Evolutionary conservation across 1,140 invertebrate genomes (phyloP).

Genomic region (Nylanderia fulva): DNA sequence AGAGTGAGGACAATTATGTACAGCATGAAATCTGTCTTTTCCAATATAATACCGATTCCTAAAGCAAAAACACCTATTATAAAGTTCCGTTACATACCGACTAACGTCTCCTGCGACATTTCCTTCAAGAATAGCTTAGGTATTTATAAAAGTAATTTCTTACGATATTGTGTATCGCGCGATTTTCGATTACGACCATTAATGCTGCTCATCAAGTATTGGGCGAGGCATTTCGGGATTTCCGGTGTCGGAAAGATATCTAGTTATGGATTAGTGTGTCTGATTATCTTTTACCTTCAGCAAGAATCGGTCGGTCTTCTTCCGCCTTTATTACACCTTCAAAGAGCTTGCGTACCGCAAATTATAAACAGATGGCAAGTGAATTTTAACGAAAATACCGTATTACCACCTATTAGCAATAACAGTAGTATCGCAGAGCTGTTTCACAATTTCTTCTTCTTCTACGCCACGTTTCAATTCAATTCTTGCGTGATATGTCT

Average conservation of each 20-base stretch:
- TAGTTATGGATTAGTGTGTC: constrained; percentile 88
- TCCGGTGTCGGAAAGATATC: constrained; percentile 85
- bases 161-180: constrained; percentile 87
- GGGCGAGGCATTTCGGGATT: constrained; percentile 88
- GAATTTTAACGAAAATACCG: constrained; percentile 79
- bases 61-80: constrained; percentile 91
- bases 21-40: constrained; percentile 83
- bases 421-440: constrained; percentile 82
- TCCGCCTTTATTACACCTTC: constrained; percentile 83
- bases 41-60: constrained; percentile 87
- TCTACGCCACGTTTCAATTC: constrained; percentile 86
- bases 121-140: constrained; percentile 89
- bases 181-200: constrained; percentile 87
- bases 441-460: constrained; percentile 88
- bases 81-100: constrained; percentile 88
- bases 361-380: constrained; percentile 85
- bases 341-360: constrained; percentile 69
- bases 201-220: constrained; percentile 90
- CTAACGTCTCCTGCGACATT: constrained; percentile 88
- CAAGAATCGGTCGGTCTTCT: constrained; percentile 84
- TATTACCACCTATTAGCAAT: constrained; percentile 62
- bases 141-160: constrained; percentile 88
- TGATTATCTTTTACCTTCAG: constrained; percentile 89
- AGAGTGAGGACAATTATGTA: constrained; percentile 84
- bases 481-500: constrained; percentile 85